Conservation (phyloP, 2,113 vertebrate genomes). For the Fregetta grallaria region DNA sequence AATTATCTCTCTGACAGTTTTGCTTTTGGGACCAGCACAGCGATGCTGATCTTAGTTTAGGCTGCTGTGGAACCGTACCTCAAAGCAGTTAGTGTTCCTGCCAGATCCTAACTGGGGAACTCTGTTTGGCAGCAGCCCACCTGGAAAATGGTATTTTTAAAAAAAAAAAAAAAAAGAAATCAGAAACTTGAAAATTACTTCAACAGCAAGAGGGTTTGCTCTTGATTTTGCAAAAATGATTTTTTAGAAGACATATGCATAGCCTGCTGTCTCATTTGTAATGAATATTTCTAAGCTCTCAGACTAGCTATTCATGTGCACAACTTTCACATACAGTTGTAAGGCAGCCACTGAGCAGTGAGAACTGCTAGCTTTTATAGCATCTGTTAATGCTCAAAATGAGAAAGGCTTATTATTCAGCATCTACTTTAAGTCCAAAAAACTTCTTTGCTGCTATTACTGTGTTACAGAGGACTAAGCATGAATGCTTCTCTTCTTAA, state of each 20-base stretch:
- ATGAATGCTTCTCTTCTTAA: neutral
- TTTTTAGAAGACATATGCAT: neutral
- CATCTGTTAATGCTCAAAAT: neutral
- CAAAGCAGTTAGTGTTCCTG: neutral
- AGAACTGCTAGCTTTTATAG: neutral
- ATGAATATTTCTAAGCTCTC: neutral
- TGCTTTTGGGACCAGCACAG: neutral
- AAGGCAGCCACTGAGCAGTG: neutral
- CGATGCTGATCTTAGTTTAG: neutral
- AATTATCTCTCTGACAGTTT: neutral
- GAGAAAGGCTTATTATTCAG: neutral
- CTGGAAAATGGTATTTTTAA: neutral
- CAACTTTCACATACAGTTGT: neutral
- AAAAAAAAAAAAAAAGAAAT: no score
- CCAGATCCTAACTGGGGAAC: neutral
- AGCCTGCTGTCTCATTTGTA: neutral
- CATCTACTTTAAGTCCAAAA: neutral
- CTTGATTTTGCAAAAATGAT: neutral
- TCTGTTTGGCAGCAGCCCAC: neutral
- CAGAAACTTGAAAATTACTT: neutral
- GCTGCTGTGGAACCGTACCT: neutral
- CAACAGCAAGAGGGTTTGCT: neutral
- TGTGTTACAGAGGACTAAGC: neutral
- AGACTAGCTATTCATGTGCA: neutral
- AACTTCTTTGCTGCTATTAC: neutral